Evolutionary conservation across 2,797 vertebrate genomes (phyloP), one percentile per base, ranked within the genome.

Genomic region (Periparus ater): DNA sequence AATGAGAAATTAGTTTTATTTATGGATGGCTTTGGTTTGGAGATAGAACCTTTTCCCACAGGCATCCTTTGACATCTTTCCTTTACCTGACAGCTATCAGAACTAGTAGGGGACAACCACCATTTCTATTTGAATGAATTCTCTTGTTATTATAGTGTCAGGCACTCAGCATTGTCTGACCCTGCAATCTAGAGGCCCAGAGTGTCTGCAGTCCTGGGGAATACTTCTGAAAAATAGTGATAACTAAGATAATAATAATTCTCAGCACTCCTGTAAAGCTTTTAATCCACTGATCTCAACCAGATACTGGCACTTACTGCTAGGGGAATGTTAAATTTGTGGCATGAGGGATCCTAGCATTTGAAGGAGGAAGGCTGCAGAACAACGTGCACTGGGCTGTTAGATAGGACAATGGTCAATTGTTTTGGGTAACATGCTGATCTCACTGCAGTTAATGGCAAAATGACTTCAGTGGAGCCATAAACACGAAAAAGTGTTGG

Each of bases 221-320:
- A 91, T 73, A 88, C 76, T 94, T 91, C 82, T 92, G 82, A 88
- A 94, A 94, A 84, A 93, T 30, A 81, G 85, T 54, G 93, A 97
- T 96, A 96, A 95, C 91, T 93, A 92, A 94, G 93, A 96, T 94
- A 79, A 94, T 93, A 95, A 93, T 95, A 93, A 94, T 93, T 88
- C 83, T 94, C 74, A 93, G 83, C 74, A 93, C 85, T 94, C 53
- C 77, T 75, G 38, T 82, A 95, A 96, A 90, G 95, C 89, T 96
- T 94, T 96, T 95, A 96, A 97, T 96, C 92, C 91, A 88, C 48
- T 73, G 93, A 95, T 96, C 77, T 92, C 83, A 86, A 94, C 36
- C 63, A 87, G 96, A 96, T 89, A 91, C 65, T 3, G 5, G 82
- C 30, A 89, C 48, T 91, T 91, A 92, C 67, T 86, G 63, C 70